phyloP scores from a whole-genome alignment of 1,140 invertebrate species.

The Asobara japonica region DNA sequence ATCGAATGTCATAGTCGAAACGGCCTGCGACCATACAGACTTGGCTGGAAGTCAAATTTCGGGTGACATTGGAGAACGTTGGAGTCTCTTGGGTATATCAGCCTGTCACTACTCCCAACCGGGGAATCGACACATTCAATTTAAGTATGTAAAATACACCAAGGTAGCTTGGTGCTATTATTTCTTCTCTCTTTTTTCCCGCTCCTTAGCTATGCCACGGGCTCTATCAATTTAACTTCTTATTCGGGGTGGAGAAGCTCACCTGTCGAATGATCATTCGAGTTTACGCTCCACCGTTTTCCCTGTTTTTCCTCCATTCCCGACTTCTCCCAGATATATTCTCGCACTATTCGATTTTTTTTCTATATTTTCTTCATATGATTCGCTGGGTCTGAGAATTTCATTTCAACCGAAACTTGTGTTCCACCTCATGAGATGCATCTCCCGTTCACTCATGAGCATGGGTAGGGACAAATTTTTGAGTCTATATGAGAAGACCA shows the following conservation, averaged over 20 bases:
- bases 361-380: neutral
- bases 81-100: neutral
- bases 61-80: neutral
- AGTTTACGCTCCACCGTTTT: conserved; percentile 27
- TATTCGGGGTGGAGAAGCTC: conserved; percentile 35
- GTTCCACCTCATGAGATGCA: neutral
- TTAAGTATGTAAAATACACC: conserved; percentile 60
- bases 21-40: too few species aligned
- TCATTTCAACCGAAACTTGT: conserved; percentile 36
- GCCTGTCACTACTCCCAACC: conserved; percentile 48
- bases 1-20: too few species aligned
- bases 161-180: conserved; percentile 39
- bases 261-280: conserved; percentile 45
- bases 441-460: neutral
- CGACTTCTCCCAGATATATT: neutral
- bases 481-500: too few species aligned
- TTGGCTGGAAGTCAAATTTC: neutral
- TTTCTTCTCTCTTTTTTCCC: conserved; percentile 15
- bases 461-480: neutral
- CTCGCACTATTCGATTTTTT: neutral
- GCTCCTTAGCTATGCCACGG: conserved; percentile 10
- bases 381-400: conserved; percentile 19
- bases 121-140: conserved; percentile 59
- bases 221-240: conserved; percentile 57
- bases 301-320: neutral